Percentiles rank a stretch among this genome's conserved stretches.
phyloP scores from a whole-genome alignment of 2,888 invertebrate genomes.

The Microplitis manilae region DNA sequence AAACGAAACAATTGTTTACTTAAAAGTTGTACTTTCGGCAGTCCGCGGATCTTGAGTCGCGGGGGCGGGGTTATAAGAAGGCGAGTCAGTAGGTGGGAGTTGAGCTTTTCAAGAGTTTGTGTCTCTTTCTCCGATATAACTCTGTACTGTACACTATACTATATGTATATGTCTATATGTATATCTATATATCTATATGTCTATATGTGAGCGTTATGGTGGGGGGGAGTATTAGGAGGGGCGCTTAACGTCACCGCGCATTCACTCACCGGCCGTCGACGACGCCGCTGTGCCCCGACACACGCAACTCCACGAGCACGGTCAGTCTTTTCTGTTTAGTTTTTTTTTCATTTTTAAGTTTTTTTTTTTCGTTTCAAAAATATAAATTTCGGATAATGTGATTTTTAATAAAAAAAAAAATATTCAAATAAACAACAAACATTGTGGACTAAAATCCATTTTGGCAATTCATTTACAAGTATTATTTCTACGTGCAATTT shows the following conservation, averaged over 20 bases:
- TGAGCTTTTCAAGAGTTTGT: neutral
- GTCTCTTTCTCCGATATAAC: neutral
- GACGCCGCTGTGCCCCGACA: conserved; percentile 64
- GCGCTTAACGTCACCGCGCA: conserved; percentile 68
- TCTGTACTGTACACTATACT: neutral
- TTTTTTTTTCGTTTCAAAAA: conserved; percentile 30
- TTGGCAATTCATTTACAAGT: conserved; percentile 7
- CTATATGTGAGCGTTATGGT: conserved; percentile 43
- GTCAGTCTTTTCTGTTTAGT: conserved; percentile 58
- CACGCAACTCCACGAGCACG: conserved; percentile 64
- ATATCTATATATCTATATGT: conserved; percentile 34
- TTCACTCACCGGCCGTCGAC: conserved; percentile 71
- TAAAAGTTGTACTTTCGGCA: conserved; percentile 36
- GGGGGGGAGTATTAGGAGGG: conserved; percentile 65
- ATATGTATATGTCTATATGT: neutral
- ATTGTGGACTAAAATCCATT: conserved; percentile 28
- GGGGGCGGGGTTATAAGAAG: conserved; percentile 53
- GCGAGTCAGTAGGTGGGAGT: conserved; percentile 34
- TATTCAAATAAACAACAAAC: conserved; percentile 1
- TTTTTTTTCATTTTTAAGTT: conserved; percentile 32
- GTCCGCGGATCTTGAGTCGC: conserved; percentile 57
- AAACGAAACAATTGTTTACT: too few relatives aligned
- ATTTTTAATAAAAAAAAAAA: neutral
- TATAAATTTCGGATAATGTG: conserved; percentile 10
- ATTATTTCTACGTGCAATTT: neutral